Conservation (phyloP, 2,797 vertebrate genomes). For the Mus caroli region DNA sequence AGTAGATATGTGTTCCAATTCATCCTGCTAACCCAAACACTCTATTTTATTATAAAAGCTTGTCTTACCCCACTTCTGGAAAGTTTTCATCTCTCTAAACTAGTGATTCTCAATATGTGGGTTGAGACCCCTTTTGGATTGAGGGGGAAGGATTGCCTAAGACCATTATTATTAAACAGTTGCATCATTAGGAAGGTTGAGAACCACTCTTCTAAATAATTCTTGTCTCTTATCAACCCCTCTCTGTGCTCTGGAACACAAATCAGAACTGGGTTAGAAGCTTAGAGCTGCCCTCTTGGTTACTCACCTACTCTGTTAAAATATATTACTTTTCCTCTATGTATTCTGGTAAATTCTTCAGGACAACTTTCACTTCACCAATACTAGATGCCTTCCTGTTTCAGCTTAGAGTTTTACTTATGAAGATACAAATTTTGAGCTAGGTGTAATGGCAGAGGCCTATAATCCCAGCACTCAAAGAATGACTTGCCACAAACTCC, state of each 20-base stretch:
- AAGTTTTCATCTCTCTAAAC: background rate
- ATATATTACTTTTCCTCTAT: background rate
- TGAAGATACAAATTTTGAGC: constrained; percentile 35
- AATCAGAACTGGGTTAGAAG: background rate
- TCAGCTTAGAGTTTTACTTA: constrained; percentile 15
- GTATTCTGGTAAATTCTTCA: background rate
- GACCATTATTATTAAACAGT: background rate
- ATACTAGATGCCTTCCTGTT: background rate
- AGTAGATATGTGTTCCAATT: constrained; percentile 41
- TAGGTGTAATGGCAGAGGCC: background rate
- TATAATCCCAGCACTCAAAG: background rate
- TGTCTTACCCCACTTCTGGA: background rate
- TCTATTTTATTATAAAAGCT: constrained; percentile 37
- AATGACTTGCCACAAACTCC: background rate
- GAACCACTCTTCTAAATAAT: background rate
- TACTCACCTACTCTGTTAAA: background rate
- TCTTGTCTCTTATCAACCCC: background rate
- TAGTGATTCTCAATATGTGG: background rate
- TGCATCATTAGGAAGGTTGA: background rate
- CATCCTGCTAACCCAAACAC: background rate
- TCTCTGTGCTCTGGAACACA: background rate
- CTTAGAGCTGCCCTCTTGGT: background rate
- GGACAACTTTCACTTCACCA: background rate
- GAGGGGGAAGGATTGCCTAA: background rate
- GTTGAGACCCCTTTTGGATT: background rate